Percentiles rank a stretch among this genome's conserved stretches.
phyloP scores from a whole-genome alignment of 2,113 vertebrate species.

The Phyllostomus hastatus region DNA sequence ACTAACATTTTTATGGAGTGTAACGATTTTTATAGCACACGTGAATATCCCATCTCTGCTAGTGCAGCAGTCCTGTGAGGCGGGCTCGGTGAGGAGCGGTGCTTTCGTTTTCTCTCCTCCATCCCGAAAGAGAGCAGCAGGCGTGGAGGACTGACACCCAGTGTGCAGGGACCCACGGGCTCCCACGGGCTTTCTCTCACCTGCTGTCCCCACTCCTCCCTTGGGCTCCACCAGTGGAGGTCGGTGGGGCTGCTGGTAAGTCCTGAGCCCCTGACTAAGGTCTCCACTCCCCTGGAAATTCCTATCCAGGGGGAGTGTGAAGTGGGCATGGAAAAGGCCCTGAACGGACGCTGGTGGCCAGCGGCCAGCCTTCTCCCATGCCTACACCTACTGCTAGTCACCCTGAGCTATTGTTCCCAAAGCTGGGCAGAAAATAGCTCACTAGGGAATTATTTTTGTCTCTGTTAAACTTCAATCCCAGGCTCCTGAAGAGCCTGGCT shows the following conservation, averaged over 20 bases:
- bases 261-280: neutral
- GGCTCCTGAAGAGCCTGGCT: neutral
- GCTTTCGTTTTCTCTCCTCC: neutral
- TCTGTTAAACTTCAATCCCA: constrained; percentile 70
- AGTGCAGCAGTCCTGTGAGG: neutral
- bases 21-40: neutral
- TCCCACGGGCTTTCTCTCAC: neutral
- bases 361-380: neutral
- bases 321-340: neutral
- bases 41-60: neutral
- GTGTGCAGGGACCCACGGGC: no score
- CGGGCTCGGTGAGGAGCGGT: neutral
- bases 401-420: constrained; percentile 37
- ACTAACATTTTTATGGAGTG: neutral
- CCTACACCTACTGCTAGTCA: neutral
- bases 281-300: neutral
- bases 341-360: neutral
- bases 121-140: neutral
- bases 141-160: fast-evolving
- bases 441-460: constrained; percentile 55
- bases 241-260: no score
- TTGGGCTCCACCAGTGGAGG: neutral
- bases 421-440: constrained; percentile 58
- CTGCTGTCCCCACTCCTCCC: neutral
- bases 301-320: fast-evolving